These are phyloP conservation scores for Microtus pennsylvanicus DNA, from an alignment of 2,113 vertebrate genomes.

Conservation along the genomic window DNA sequence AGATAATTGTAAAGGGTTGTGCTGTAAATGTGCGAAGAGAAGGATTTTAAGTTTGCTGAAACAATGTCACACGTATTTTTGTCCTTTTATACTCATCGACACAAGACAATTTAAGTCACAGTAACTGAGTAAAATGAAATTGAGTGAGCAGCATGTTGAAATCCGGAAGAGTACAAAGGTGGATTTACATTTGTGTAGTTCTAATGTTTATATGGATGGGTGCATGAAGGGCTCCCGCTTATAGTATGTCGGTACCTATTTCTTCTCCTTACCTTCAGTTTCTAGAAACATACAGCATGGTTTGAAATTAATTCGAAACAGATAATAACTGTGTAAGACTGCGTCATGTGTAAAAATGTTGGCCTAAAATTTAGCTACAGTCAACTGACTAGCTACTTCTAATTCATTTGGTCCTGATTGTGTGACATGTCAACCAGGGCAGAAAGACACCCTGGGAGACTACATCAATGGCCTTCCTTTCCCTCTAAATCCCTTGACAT, in stretches of 20 bases:
- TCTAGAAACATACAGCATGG: not conserved
- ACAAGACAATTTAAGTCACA: not conserved
- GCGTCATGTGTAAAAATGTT: not conserved
- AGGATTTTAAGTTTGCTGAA: not conserved
- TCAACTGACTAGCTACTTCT: not conserved
- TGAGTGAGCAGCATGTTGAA: not conserved
- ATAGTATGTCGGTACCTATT: not conserved
- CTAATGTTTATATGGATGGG: not conserved
- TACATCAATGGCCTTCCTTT: not conserved
- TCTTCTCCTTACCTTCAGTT: not conserved
- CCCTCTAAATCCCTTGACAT: not conserved
- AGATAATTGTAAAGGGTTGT: not conserved
- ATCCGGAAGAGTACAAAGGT: not conserved
- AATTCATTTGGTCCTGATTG: not conserved
- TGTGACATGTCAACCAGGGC: not conserved
- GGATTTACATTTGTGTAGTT: not conserved
- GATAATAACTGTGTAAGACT: not conserved
- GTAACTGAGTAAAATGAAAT: too few relatives aligned
- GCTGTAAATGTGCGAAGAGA: not conserved
- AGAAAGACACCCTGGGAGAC: not conserved
- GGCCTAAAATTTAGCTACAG: not conserved
- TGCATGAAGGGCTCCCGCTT: not conserved
- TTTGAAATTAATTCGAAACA: not conserved
- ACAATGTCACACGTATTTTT: too few relatives aligned
- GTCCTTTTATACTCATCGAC: not conserved